Percentiles rank a stretch among this genome's conserved stretches.
phyloP scores from a whole-genome alignment of 2,113 vertebrate species.

The Protobothrops flavoviridis region DNA sequence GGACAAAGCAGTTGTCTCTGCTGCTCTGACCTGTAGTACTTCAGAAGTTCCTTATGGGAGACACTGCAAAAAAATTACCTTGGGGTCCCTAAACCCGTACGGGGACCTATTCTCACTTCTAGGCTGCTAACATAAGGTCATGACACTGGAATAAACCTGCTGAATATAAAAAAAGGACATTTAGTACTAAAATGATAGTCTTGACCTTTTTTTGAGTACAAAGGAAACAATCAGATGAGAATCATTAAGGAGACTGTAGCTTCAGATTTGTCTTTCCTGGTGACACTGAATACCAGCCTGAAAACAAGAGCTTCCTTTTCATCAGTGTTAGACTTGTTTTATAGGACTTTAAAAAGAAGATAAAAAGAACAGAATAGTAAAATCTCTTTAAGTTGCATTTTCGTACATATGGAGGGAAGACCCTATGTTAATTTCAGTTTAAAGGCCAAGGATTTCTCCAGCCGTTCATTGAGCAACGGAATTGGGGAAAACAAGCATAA shows the following conservation, averaged over 20 bases:
- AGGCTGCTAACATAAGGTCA: not conserved
- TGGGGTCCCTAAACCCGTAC: not conserved
- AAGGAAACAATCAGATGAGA: not conserved
- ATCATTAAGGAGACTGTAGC: not conserved
- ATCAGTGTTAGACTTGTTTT: not conserved
- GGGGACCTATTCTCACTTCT: not conserved
- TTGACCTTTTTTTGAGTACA: not conserved
- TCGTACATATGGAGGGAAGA: not conserved
- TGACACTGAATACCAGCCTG: not conserved
- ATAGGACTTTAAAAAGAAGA: not conserved
- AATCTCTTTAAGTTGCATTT: not conserved
- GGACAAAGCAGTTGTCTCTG: not conserved
- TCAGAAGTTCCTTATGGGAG: not conserved
- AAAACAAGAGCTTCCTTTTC: not conserved
- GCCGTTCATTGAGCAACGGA: not conserved
- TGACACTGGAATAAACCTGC: constrained; percentile 7
- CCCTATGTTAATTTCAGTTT: not conserved
- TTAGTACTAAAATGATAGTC: not conserved
- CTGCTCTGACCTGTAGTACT: not conserved
- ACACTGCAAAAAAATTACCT: not conserved
- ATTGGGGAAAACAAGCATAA: not conserved
- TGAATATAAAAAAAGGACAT: not conserved
- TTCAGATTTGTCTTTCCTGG: not conserved
- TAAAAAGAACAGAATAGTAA: not conserved
- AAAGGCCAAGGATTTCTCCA: not conserved